These are phyloP conservation scores for Campoletis raptor DNA, from an alignment of 2,888 invertebrate genomes.

Conservation along the genomic window DNA sequence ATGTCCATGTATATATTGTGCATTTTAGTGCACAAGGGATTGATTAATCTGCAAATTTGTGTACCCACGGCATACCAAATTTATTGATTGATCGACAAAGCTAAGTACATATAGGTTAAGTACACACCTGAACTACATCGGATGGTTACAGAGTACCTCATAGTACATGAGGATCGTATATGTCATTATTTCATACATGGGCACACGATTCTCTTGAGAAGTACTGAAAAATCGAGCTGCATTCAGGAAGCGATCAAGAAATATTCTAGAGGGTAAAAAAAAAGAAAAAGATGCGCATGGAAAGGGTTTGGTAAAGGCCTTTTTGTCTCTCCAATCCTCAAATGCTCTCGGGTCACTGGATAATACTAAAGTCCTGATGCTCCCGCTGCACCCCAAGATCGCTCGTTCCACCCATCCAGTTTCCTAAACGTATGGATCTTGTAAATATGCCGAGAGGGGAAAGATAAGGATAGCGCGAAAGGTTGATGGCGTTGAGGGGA, in stretches of 20 bases:
- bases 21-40: background rate
- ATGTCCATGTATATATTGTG: background rate
- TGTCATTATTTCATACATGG: conserved; percentile 42
- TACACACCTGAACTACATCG: conserved; percentile 24
- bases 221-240: conserved; percentile 28
- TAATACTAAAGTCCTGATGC: conserved; percentile 58
- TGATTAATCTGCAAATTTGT: conserved; percentile 20
- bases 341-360: conserved; percentile 66
- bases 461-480: conserved; percentile 29
- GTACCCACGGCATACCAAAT: conserved; percentile 3
- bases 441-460: conserved; percentile 51
- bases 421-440: conserved; percentile 58
- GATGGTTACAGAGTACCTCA: conserved; percentile 28
- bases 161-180: conserved; percentile 44
- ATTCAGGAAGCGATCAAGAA: conserved; percentile 28
- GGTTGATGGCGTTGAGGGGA: conserved; percentile 15
- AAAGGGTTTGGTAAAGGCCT: conserved; percentile 17
- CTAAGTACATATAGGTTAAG: conserved; percentile 12
- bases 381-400: conserved; percentile 38
- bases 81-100: conserved; percentile 29
- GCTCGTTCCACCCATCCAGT: conserved; percentile 44
- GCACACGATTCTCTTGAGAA: conserved; percentile 5
- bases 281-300: conserved; percentile 25
- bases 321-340: conserved; percentile 55
- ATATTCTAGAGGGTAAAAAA: conserved; percentile 2